A percentile compares a stretch with the other conserved stretches of the same genome.
phyloP scores from a whole-genome alignment of 2,888 invertebrate species.

The Holacanthella duospinosa region DNA sequence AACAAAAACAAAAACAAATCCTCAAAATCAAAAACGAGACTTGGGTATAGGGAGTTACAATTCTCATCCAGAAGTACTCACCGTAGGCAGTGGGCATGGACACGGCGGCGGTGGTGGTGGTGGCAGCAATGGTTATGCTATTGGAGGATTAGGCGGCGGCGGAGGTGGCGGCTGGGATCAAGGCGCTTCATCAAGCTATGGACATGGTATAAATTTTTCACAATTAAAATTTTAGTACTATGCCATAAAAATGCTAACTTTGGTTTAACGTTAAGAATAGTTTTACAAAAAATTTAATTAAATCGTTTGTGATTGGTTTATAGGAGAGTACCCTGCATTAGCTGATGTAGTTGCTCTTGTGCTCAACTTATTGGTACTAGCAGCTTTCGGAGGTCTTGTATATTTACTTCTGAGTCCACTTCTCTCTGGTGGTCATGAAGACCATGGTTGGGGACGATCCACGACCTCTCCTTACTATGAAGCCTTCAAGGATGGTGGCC shows the following conservation, averaged over 20 bases:
- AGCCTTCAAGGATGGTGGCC: slow-evolving; percentile 38
- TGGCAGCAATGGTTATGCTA: slow-evolving; percentile 19
- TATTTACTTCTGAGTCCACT: slow-evolving; percentile 37
- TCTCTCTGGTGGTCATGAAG: slow-evolving; percentile 35
- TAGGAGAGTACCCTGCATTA: slow-evolving; percentile 37
- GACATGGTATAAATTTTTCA: slow-evolving; percentile 15
- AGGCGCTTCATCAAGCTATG: slow-evolving; percentile 11
- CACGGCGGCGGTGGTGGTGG: slow-evolving; percentile 19
- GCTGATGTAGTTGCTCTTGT: slow-evolving; percentile 38
- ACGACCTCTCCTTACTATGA: slow-evolving; percentile 37
- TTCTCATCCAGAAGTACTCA: slow-evolving; percentile 37
- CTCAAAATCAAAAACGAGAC: slow-evolving; percentile 29
- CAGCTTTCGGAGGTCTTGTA: slow-evolving; percentile 38
- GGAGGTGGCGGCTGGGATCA: slow-evolving; percentile 13
- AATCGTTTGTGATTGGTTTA: neutral
- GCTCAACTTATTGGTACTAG: slow-evolving; percentile 37
- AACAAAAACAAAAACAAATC: slow-evolving; percentile 33
- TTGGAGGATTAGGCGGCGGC: slow-evolving; percentile 12
- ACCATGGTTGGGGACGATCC: slow-evolving; percentile 36
- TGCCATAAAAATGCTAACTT: neutral
- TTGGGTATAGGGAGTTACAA: slow-evolving; percentile 38
- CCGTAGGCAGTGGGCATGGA: slow-evolving; percentile 30
- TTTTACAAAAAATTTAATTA: neutral
- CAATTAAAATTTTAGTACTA: neutral
- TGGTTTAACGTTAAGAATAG: neutral